phyloP scores from a whole-genome alignment of 2,888 invertebrate species.

The Nemapogon koenigi region DNA sequence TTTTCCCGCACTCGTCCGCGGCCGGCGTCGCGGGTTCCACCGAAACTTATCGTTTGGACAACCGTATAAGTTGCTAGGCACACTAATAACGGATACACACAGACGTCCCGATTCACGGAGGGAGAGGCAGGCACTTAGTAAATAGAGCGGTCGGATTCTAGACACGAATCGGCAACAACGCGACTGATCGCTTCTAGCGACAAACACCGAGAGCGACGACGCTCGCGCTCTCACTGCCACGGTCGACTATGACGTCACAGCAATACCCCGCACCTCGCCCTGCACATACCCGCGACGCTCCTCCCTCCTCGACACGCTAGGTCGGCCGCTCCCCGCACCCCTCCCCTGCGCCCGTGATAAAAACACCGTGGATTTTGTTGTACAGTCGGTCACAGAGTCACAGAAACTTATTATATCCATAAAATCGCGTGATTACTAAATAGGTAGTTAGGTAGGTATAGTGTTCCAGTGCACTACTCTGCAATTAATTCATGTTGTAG shows the following conservation, averaged over 20 bases:
- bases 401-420: not conserved
- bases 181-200: slow-evolving; percentile 57
- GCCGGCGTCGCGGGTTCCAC: slow-evolving; percentile 28
- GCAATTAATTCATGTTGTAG: too few species aligned
- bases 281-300: slow-evolving; percentile 20
- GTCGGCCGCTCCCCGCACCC: not conserved
- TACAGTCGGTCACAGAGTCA: not conserved
- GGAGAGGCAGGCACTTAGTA: too few species aligned
- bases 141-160: too few species aligned
- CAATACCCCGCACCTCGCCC: slow-evolving; percentile 27
- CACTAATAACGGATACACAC: too few species aligned
- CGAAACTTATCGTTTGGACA: slow-evolving; percentile 42
- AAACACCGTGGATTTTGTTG: slow-evolving; percentile 55
- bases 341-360: slow-evolving; percentile 27
- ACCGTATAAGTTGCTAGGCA: too few species aligned
- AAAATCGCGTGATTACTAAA: slow-evolving; percentile 1
- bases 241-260: slow-evolving; percentile 60
- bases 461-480: not conserved
- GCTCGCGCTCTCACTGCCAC: slow-evolving; percentile 61
- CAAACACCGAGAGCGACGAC: slow-evolving; percentile 30
- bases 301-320: not conserved
- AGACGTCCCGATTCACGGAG: too few species aligned
- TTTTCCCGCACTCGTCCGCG: slow-evolving; percentile 45
- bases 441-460: not conserved
- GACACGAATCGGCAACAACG: slow-evolving; percentile 19